These are phyloP conservation scores for Onychomys arenicola DNA, from an alignment of 2,797 vertebrate species.

Conservation along the genomic window DNA sequence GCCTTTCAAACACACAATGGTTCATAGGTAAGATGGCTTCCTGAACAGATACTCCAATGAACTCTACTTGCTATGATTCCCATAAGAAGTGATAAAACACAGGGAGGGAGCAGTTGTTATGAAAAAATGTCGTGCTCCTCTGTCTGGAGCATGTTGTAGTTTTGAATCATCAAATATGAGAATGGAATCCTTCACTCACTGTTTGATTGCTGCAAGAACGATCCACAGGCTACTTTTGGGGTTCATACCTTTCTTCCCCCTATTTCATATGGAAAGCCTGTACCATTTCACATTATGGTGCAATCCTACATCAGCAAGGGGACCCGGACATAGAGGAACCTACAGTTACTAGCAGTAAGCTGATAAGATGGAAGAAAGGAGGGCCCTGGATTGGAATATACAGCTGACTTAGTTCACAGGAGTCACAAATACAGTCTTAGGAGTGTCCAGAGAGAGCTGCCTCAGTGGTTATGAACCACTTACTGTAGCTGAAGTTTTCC, in stretches of 20 bases:
- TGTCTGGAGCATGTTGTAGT: neutral
- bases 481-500: too few relatives aligned
- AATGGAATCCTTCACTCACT: neutral
- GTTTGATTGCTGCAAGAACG: neutral
- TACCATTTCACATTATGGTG: neutral
- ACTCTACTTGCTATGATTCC: neutral
- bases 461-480: neutral
- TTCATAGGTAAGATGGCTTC: neutral
- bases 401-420: neutral
- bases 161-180: neutral
- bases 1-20: neutral
- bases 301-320: neutral
- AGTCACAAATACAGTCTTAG: neutral
- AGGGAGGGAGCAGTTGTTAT: neutral
- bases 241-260: neutral
- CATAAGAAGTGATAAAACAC: neutral
- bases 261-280: neutral
- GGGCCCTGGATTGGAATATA: neutral
- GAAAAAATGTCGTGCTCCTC: neutral
- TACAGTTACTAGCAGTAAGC: neutral
- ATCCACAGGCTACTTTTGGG: neutral
- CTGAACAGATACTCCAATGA: neutral
- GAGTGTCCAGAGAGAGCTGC: neutral
- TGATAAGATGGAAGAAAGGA: neutral
- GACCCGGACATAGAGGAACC: accelerated